Base-by-base conservation (phyloP, 2,797 vertebrate species). In the Sylvia borin region DNA sequence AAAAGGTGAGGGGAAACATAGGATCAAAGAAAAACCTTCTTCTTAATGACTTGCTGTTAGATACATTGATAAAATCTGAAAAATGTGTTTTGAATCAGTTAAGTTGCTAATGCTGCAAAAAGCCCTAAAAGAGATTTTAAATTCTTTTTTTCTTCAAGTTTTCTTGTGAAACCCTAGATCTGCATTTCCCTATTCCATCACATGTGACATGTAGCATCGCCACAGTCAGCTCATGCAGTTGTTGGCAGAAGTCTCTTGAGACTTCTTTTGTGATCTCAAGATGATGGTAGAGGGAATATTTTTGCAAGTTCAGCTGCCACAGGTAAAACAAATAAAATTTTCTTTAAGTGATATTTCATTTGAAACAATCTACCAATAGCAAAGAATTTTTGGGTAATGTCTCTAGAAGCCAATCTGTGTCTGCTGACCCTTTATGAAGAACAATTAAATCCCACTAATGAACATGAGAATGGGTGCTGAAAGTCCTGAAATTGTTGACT, bases 201-300 rank as follows among this genome's bases (percentile, higher is more conserved):
- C 58, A 42, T 26, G 66, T 66, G 70, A 85, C 72, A 32, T 40
- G 84, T 74, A 64, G 55, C 61, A 57, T 91, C 88, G 85, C 88
- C 81, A 92, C 58, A 85, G 24, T 92, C 95, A 96, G 84, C 87
- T 94, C 90, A 82, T 95, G 90, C 94, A 96, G 68, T 64, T 96
- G 83, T 96, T 87, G 86, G 58, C 40, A 40, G 61, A 83, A 61
- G 45, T 76, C 88, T 91, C 24, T 29, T 38, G 81, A 94, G 94
- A 94, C 32, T 31, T 67, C 58, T 83, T 97, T 94, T 90, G 87
- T 80, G 85, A 71, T 94, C 61, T 92, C 61, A 83, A 47, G 60
- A 81, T 82, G 83, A 83, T 91, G 83, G 62, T 47, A 94, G 78
- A 90, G 20, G 70, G 70, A 94, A 92, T 89, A 68, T 84, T 50